Evolutionary conservation across 2,888 invertebrate species (phyloP).

Genomic region (Lasius platythorax): DNA sequence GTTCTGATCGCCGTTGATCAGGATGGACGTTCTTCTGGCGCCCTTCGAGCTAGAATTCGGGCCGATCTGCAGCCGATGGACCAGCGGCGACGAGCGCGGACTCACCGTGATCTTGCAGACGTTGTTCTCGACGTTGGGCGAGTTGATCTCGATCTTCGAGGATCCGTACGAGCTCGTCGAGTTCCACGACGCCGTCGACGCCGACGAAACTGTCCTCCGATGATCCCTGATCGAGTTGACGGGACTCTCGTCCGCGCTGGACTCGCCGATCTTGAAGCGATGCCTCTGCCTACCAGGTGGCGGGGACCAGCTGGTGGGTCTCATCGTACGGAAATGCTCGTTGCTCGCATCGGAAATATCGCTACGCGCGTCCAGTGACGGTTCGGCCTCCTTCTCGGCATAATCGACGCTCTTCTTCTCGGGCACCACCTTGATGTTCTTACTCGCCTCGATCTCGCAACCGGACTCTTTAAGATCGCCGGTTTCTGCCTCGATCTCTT

Average conservation of each 20-base stretch:
- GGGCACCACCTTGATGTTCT: slow-evolving; percentile 21
- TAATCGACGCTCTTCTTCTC: slow-evolving; percentile 33
- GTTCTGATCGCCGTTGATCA: slow-evolving; percentile 80
- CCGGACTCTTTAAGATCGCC: background rate
- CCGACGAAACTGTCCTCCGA: slow-evolving; percentile 51
- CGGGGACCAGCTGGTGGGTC: slow-evolving; percentile 84
- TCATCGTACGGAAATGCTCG: slow-evolving; percentile 82
- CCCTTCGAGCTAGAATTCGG: slow-evolving; percentile 85
- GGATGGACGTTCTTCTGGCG: slow-evolving; percentile 90
- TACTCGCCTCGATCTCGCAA: slow-evolving; percentile 24
- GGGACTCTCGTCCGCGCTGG: slow-evolving; percentile 53
- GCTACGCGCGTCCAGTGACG: background rate
- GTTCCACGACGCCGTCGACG: slow-evolving; percentile 62
- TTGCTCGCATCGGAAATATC: slow-evolving; percentile 48
- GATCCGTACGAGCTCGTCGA: slow-evolving; percentile 52
- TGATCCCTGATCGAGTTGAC: slow-evolving; percentile 32
- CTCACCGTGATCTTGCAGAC: slow-evolving; percentile 84
- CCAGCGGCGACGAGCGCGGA: slow-evolving; percentile 79
- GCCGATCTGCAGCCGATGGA: slow-evolving; percentile 83
- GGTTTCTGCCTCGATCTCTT: slow-evolving; percentile 12
- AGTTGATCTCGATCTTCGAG: slow-evolving; percentile 77
- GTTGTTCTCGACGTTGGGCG: slow-evolving; percentile 74
- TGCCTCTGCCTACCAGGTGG: slow-evolving; percentile 81
- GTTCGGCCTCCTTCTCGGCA: slow-evolving; percentile 70
- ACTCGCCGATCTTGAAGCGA: slow-evolving; percentile 66